Conservation (phyloP, 2,797 vertebrate genomes). For the Tenualosa ilisha region DNA sequence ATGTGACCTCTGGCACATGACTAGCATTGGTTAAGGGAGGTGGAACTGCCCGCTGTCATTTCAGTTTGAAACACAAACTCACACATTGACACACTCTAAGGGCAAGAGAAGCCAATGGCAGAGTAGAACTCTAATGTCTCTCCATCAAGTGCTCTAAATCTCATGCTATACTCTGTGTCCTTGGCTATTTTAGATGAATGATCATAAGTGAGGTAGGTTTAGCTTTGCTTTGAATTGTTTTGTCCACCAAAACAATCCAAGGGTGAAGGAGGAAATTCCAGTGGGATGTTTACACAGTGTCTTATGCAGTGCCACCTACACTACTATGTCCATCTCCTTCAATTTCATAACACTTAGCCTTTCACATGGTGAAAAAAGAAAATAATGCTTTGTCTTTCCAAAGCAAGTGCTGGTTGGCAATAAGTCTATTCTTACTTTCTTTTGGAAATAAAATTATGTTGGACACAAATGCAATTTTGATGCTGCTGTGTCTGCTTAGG, state of each 20-base stretch:
- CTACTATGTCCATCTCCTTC: not conserved
- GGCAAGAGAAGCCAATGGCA: slow-evolving; percentile 39
- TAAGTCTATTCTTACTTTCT: not conserved
- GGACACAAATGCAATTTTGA: not conserved
- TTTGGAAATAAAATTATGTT: not conserved
- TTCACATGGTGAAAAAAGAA: not conserved
- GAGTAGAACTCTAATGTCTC: not conserved
- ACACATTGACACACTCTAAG: slow-evolving; percentile 49
- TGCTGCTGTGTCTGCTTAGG: not conserved
- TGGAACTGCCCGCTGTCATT: not conserved
- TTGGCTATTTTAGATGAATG: not conserved
- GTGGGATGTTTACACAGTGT: not conserved
- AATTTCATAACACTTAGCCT: not conserved
- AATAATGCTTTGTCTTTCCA: not conserved
- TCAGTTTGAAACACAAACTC: slow-evolving; percentile 39
- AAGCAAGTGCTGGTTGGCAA: not conserved
- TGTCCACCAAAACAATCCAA: not conserved
- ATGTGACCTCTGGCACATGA: slow-evolving; percentile 15
- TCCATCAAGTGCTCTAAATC: not conserved
- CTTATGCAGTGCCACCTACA: not conserved
- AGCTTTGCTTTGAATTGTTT: not conserved
- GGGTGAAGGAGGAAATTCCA: not conserved
- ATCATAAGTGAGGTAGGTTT: not conserved
- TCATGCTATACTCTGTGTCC: not conserved
- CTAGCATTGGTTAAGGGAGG: not conserved